Base-by-base conservation (phyloP, 1,140 invertebrate genomes). In the Eumaeus atala region DNA sequence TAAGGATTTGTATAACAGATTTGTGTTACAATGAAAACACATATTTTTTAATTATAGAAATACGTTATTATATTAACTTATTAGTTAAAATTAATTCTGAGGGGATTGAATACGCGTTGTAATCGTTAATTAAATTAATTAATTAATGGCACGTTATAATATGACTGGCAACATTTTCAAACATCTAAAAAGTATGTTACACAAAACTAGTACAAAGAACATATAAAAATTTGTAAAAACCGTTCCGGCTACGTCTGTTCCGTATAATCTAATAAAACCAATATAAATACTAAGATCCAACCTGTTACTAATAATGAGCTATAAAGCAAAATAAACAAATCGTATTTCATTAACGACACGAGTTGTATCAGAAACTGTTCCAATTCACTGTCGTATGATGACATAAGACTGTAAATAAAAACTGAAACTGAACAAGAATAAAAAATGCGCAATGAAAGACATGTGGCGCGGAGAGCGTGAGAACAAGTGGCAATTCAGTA, bases 241-340 rank as follows among this genome's bases (percentile, higher is more conserved):
- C 40, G 17, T 17, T 9, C 14, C 9, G 9, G 12, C 38, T 14
- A 44, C 40, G 40, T 16, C 14, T 42, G 12, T 16, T 42, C 40
- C 40, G 14, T 14, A 16, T 9, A 14, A 12, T 40, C 17, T 9
- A 44, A 18, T 44, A 44, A 44, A 44, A 44, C 14, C 16, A 17
- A 44, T 44, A 16, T 16, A 40, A 18, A 17, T 9, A 34, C 44
- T 28, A 40, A 54, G 42, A 58, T 17, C 59, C 51, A 17, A 55
- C 33, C 54, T 59, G 64, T 62, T 59, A 71, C 52, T 56, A 62
- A 66, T 72, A 71, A 76, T 66, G 69, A 66, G 54, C 64, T 67
- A 70, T 77, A 77, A 78, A 80, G 68, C 37, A 75, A 73, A 77
- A 76, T 69, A 81, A 84, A 80, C 73, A 81, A 85, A 80, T 74